These are phyloP conservation scores for Sycophila sp. DNA, from an alignment of 1,140 invertebrate genomes.

Conservation along the genomic window DNA sequence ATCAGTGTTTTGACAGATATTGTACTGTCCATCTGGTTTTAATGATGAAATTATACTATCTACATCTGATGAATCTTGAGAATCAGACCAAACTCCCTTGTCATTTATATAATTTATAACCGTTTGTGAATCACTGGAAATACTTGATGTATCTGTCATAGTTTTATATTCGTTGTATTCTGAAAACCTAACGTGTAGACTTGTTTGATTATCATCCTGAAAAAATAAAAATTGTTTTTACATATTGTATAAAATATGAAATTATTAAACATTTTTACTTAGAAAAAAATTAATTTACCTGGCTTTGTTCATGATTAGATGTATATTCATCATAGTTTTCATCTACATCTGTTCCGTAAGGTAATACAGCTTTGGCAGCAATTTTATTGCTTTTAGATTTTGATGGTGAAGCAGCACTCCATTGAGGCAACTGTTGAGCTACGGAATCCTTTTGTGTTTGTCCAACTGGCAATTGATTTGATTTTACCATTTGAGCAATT, in stretches of 20 bases:
- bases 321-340: conserved; percentile 23
- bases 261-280: not conserved
- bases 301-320: conserved; percentile 15
- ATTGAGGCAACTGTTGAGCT: not conserved
- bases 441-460: not conserved
- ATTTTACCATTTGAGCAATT: conserved; percentile 11
- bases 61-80: conserved; percentile 50
- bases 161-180: conserved; percentile 63
- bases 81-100: conserved; percentile 54
- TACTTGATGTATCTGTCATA: conserved; percentile 55
- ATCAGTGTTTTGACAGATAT: not conserved
- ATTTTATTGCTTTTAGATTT: conserved; percentile 30
- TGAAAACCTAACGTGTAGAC: conserved; percentile 61
- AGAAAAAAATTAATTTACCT: not conserved
- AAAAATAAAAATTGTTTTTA: conserved; percentile 10
- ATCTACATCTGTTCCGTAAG: conserved; percentile 42
- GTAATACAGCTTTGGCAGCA: conserved; percentile 16
- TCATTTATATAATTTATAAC: conserved; percentile 41
- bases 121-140: conserved; percentile 48
- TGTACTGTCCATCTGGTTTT: not conserved
- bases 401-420: conserved; percentile 18
- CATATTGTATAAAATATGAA: not conserved
- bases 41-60: conserved; percentile 38
- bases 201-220: conserved; percentile 42
- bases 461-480: not conserved